A percentile compares a stretch with the other conserved stretches of the same genome.
phyloP scores from a whole-genome alignment of 2,888 invertebrate species.

The Liodrosophila aerea region DNA sequence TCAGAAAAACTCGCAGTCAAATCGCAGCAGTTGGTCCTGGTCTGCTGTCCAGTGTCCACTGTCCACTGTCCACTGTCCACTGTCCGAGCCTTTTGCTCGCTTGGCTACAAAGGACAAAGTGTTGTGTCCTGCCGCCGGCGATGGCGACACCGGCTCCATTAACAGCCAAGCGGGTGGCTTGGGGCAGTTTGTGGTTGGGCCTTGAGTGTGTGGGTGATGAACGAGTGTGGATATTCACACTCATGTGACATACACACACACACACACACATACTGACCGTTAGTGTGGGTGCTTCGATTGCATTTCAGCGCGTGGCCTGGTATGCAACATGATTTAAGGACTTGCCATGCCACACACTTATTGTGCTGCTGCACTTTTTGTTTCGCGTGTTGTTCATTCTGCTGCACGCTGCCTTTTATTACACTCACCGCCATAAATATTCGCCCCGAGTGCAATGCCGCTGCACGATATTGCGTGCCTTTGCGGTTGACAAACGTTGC shows the following conservation, averaged over 20 bases:
- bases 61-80: conserved; percentile 1
- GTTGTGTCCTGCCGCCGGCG: conserved; percentile 69
- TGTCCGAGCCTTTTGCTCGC: not conserved
- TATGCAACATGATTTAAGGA: conserved; percentile 75
- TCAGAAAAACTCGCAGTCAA: conserved; percentile 78
- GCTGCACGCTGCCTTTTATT: conserved; percentile 40
- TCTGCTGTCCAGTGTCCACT: conserved; percentile 4
- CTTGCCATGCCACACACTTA: conserved; percentile 35
- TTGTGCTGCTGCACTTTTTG: conserved; percentile 66
- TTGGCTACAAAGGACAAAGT: conserved; percentile 57
- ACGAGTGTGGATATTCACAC: conserved; percentile 74
- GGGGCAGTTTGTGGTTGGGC: conserved; percentile 28
- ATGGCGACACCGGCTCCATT: conserved; percentile 71
- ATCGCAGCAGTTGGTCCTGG: conserved; percentile 74
- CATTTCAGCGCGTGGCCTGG: conserved; percentile 52
- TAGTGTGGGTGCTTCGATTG: conserved; percentile 30
- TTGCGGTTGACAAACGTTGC: conserved; percentile 71
- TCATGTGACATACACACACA: conserved; percentile 50
- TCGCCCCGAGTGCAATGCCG: conserved; percentile 30
- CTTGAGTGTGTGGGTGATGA: conserved; percentile 43
- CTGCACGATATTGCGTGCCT: conserved; percentile 52
- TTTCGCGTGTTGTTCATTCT: conserved; percentile 54
- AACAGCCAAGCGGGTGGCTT: conserved; percentile 39
- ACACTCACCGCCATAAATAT: conserved; percentile 50
- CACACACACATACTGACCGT: conserved; percentile 3